Evolutionary conservation across 2,888 invertebrate genomes (phyloP).

Genomic region (Sepiola atlantica): DNA sequence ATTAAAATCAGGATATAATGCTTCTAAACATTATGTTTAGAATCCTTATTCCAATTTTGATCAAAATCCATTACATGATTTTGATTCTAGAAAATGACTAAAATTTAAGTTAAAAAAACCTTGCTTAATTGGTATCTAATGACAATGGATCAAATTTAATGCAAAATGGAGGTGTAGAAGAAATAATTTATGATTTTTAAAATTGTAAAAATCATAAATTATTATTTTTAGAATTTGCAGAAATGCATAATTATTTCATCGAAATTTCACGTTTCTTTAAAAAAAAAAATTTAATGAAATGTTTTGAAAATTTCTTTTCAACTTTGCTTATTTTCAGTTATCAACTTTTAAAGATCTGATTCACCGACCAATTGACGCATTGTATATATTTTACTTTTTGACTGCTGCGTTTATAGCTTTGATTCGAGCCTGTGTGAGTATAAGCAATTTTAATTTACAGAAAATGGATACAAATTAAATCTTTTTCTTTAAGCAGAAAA

Average conservation of each 20-base stretch:
- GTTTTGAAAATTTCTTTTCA: neutral
- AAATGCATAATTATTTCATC: neutral
- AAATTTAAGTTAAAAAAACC: too few species aligned
- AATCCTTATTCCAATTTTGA: too few species aligned
- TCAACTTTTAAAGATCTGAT: neutral
- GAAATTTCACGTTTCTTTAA: neutral
- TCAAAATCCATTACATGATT: too few species aligned
- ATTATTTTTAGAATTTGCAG: too few species aligned
- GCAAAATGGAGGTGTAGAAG: too few species aligned
- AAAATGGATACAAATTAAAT: neutral
- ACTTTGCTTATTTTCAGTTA: neutral
- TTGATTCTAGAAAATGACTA: too few species aligned
- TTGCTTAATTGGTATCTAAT: too few species aligned
- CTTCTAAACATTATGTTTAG: too few species aligned
- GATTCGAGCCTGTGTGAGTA: neutral
- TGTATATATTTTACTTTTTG: neutral
- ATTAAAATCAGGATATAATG: too few species aligned
- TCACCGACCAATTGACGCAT: neutral
- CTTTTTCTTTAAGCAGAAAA: neutral
- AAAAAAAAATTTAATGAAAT: neutral
- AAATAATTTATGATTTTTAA: too few species aligned
- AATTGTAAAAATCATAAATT: too few species aligned
- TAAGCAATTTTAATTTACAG: neutral
- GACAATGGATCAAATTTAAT: too few species aligned
- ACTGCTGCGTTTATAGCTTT: neutral